A percentile compares a stretch with the other conserved stretches of the same genome.
Conservation (phyloP, 2,888 invertebrate species). For the Holacanthella duospinosa region DNA sequence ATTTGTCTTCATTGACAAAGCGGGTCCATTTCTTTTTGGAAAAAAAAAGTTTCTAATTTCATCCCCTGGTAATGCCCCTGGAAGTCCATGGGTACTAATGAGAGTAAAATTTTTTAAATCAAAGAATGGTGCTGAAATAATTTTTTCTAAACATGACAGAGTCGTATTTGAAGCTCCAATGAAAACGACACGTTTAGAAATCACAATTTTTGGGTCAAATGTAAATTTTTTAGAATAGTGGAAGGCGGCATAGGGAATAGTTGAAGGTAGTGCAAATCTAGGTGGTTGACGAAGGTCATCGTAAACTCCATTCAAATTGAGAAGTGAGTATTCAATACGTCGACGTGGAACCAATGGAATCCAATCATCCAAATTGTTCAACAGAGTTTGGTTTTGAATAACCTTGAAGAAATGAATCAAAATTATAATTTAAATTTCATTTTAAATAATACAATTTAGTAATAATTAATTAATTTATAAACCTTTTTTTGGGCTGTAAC, state of each 20-base stretch:
- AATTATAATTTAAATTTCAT: too few species aligned
- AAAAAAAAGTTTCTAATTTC: constrained; percentile 44
- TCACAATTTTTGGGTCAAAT: constrained; percentile 43
- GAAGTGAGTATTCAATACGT: constrained; percentile 26
- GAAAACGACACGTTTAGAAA: constrained; percentile 54
- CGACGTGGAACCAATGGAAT: constrained; percentile 40
- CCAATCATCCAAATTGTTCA: constrained; percentile 43
- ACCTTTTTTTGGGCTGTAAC: constrained; percentile 32
- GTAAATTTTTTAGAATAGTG: constrained; percentile 29
- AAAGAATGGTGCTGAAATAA: constrained; percentile 48
- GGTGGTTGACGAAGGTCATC: constrained; percentile 29
- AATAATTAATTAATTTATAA: too few species aligned
- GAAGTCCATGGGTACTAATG: constrained; percentile 56
- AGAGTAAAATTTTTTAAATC: constrained; percentile 60
- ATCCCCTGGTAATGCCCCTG: constrained; percentile 43
- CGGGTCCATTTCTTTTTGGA: constrained; percentile 48
- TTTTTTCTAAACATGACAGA: constrained; percentile 52
- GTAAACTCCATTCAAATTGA: constrained; percentile 22
- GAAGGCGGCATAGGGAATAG: constrained; percentile 21
- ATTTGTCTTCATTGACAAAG: constrained; percentile 49
- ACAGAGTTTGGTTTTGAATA: constrained; percentile 20
- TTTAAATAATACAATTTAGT: too few species aligned
- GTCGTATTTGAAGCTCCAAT: constrained; percentile 57
- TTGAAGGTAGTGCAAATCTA: constrained; percentile 14
- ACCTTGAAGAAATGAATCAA: constrained; percentile 15